phyloP scores from a whole-genome alignment of 1,140 invertebrate genomes.

The honey bee (Apis mellifera) region Amel_HAv3.1 CM009931.2:6151001-6151500 shows the following conservation, averaged over 20 bases:
- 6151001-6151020: too few species aligned
- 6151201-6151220: neutral
- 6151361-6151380: slow-evolving; percentile 8
- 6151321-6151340: slow-evolving; percentile 27
- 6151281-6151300: neutral
- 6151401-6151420: too few species aligned
- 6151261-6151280: neutral
- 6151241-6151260: neutral
- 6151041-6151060: too few species aligned
- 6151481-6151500: neutral
- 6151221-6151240: neutral
- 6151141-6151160: neutral
- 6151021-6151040: too few species aligned
- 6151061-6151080: too few species aligned
- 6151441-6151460: neutral
- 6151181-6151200: neutral
- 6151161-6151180: neutral
- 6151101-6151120: too few species aligned
- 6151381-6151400: neutral
- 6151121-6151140: too few species aligned
- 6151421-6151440: neutral
- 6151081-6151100: too few species aligned
- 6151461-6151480: neutral
- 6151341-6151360: slow-evolving; percentile 3
- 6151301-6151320: slow-evolving; percentile 16